These are phyloP conservation scores for Solenopsis fugax DNA, from an alignment of 1,140 invertebrate genomes.

Conservation along the genomic window DNA sequence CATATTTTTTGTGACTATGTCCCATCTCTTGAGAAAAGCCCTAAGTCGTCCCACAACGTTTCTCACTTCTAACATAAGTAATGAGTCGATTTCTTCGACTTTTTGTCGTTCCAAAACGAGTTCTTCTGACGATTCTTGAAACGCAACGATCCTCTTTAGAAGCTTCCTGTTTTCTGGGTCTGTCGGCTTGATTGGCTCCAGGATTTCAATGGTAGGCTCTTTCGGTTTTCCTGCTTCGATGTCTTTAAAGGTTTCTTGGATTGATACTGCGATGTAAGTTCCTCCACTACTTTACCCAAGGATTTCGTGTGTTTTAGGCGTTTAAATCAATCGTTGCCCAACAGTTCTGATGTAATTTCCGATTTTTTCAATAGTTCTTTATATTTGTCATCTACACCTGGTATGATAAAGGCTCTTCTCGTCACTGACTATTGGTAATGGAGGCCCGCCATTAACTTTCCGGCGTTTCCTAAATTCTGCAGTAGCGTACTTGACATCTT, in stretches of 20 bases:
- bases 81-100: too few species aligned
- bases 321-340: not conserved
- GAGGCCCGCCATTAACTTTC: not conserved
- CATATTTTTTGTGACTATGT: not conserved
- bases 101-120: not conserved
- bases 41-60: not conserved
- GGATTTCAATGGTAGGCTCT: not conserved
- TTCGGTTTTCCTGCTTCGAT: not conserved
- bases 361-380: not conserved
- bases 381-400: not conserved
- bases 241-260: not conserved
- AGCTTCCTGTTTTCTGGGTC: not conserved
- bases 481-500: not conserved
- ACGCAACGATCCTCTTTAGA: not conserved
- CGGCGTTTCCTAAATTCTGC: not conserved
- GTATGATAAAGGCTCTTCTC: not conserved
- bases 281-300: not conserved
- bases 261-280: not conserved
- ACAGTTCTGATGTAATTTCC: not conserved
- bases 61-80: not conserved
- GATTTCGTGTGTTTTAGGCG: not conserved
- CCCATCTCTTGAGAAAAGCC: not conserved
- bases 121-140: not conserved
- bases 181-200: not conserved
- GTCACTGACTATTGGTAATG: not conserved